Conservation (phyloP, 2,888 invertebrate genomes). For the Onchidella celtica region DNA sequence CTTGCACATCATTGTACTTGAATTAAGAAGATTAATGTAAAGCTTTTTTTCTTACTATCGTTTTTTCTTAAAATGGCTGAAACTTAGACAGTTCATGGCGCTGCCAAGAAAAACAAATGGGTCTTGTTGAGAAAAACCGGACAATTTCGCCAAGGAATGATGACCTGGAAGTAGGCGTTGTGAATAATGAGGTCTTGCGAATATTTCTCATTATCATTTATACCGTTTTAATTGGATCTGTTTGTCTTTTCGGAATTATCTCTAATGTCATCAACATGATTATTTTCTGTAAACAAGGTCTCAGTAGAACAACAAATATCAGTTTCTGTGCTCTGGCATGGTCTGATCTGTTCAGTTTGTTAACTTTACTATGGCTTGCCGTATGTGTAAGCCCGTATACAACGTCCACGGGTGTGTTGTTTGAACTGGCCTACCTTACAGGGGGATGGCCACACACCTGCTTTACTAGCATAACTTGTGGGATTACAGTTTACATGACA, state of each 20-base stretch:
- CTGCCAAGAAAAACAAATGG: too few species aligned
- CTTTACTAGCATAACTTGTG: neutral
- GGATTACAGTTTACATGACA: neutral
- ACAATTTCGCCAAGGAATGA: too few species aligned
- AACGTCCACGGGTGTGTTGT: neutral
- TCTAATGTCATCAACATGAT: conserved; percentile 21
- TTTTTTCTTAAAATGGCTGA: too few species aligned
- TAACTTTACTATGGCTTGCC: conserved; percentile 8
- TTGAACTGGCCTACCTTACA: neutral
- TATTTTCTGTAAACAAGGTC: conserved; percentile 8
- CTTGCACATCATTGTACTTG: too few species aligned
- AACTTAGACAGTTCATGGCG: too few species aligned
- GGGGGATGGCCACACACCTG: neutral
- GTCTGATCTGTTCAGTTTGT: conserved; percentile 9
- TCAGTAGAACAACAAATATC: neutral
- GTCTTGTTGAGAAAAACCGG: too few species aligned
- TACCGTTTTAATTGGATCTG: neutral
- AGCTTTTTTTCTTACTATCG: too few species aligned
- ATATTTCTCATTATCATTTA: conserved; percentile 15
- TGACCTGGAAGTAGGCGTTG: too few species aligned
- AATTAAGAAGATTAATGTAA: too few species aligned
- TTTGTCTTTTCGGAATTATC: conserved; percentile 18
- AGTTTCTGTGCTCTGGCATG: conserved; percentile 2
- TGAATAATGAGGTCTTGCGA: neutral
- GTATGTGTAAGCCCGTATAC: conserved; percentile 1